These are phyloP conservation scores for Pristionchus exspectatus DNA, from an alignment of 2,888 invertebrate genomes.

Conservation along the genomic window DNA sequence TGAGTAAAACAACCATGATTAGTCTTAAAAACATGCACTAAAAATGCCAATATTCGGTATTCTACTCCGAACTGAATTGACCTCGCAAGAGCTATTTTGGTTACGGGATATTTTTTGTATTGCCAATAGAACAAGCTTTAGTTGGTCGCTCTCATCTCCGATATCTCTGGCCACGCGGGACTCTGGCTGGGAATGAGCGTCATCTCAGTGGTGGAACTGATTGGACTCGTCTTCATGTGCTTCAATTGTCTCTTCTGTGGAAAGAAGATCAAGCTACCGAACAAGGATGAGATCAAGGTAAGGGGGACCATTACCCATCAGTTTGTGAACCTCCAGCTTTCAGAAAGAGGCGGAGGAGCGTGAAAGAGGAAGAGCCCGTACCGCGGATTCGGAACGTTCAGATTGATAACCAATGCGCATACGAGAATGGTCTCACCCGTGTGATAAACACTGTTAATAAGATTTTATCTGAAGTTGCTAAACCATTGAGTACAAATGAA, in stretches of 20 bases:
- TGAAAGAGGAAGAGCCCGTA: background rate
- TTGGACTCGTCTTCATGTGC: slow-evolving; percentile 29
- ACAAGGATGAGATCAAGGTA: background rate
- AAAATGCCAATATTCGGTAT: too few species aligned
- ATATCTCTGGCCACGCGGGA: slow-evolving; percentile 24
- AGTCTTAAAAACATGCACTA: too few species aligned
- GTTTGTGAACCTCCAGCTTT: background rate
- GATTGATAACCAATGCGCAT: background rate
- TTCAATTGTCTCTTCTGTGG: background rate
- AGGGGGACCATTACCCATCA: background rate
- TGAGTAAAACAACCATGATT: background rate
- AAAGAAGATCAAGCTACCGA: background rate
- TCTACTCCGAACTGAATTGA: too few species aligned
- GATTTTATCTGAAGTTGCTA: background rate
- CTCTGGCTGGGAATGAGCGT: slow-evolving; percentile 27
- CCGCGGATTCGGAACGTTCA: background rate
- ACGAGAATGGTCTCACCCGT: background rate
- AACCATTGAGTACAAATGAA: too few species aligned
- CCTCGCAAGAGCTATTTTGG: too few species aligned
- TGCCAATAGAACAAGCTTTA: background rate
- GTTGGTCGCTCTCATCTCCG: slow-evolving; percentile 17
- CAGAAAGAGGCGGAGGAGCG: background rate
- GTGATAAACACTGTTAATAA: background rate
- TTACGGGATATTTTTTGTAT: too few species aligned
- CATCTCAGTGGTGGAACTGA: background rate